Conservation (phyloP, 2,113 vertebrate genomes). For the Pimephales promelas region DNA sequence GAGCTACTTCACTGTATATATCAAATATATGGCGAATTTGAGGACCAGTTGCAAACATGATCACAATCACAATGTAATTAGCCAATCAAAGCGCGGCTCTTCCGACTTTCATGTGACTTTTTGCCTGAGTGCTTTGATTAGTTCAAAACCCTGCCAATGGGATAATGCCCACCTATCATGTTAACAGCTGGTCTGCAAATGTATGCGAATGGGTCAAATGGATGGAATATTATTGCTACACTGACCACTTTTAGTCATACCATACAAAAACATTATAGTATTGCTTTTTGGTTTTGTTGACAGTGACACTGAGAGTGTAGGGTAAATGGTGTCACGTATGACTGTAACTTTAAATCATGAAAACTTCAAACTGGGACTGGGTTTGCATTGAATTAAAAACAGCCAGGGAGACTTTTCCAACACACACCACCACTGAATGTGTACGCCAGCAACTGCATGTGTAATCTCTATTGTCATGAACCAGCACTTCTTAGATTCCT, state of each 20-base stretch:
- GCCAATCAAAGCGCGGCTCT: too few species aligned
- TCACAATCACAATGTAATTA: too few species aligned
- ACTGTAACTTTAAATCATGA: background rate
- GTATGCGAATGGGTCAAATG: background rate
- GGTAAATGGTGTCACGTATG: background rate
- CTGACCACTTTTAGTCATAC: background rate
- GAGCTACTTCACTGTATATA: background rate
- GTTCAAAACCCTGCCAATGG: background rate
- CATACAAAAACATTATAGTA: background rate
- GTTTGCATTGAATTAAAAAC: background rate
- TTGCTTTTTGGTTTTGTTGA: background rate
- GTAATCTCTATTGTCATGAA: constrained; percentile 37
- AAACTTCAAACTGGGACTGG: constrained; percentile 5
- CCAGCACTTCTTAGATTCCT: constrained; percentile 34
- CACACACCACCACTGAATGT: background rate
- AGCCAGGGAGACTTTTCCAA: background rate
- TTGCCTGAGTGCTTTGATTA: background rate
- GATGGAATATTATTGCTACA: background rate
- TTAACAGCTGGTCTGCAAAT: background rate
- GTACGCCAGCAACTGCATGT: background rate
- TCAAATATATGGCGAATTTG: background rate
- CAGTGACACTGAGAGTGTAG: background rate
- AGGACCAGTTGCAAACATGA: too few species aligned
- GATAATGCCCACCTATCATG: background rate
- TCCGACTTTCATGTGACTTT: background rate